Base-by-base conservation (phyloP, 2,888 invertebrate genomes). In the Epirrhoe alternata region DNA sequence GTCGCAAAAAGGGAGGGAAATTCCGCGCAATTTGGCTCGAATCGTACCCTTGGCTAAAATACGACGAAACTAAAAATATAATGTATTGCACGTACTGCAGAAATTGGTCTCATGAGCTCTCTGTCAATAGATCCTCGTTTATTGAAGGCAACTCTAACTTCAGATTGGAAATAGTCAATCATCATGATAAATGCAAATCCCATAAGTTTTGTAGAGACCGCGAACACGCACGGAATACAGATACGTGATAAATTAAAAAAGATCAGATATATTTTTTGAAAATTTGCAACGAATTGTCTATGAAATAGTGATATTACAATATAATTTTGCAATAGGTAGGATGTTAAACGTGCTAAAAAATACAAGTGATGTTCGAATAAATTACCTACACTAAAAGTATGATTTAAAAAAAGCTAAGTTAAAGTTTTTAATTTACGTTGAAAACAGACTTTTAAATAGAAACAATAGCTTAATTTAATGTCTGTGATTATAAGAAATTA, bases 71-170 rank as follows among this genome's bases (percentile, higher is more conserved):
- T 50, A 94, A 93, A 63, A 96, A 96, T 76, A 94, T 94, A 16
- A 96, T 96, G 96, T 96, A 91, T 83, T 96, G 96, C 83, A 95
- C 94, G 76, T 95, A 94, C 77, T 96, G 96, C 79, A 93, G 96
- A 69, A 96, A 95, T 77, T 96, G 96, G 96, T 95, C 96, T 60
- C 94, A 94, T 55, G 80, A 82, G 55, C 69, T 82, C 73, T 95
- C 96, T 12, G 95, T 96, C 69, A 96, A 96, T 77, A 94, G 96
- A 65, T 96, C 96, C n/a, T 96, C 96, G 0, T 97, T 97, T 77
- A 96, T 96, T n/a, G 95, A 95, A 77, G 96, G 96, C 64, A 97
- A 96, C 78, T 94, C 95, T 54, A 96, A 96, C 86, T 96, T 96
- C 87, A 94, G 96, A 60, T 90, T 96, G 69, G 96, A 96, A 89